Evolutionary conservation across 2,797 vertebrate species (phyloP), one percentile per base, ranked within the genome.

Genomic region (Danio albolineatus): DNA sequence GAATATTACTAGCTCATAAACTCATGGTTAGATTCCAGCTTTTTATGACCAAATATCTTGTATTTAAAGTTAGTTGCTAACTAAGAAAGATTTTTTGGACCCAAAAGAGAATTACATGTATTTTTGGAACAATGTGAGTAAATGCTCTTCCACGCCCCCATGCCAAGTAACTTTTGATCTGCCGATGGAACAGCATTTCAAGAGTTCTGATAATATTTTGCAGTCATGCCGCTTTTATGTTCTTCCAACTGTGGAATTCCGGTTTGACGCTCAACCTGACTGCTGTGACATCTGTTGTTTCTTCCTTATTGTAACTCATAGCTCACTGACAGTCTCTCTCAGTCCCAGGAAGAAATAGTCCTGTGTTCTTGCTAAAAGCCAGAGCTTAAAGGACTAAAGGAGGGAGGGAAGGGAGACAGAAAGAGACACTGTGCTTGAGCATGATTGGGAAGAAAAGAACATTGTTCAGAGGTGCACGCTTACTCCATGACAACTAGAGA

Each of bases 401-500:
- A 70, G 72, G 54, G 19, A 76, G 49, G 46, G 14, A 71, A 65
- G 28, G 5, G 19, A 72, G 64, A 71, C 19, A 69, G 60, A 74
- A 48, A 67, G 74, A 57, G 74, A 46, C 56, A 49, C 59, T 81
- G 71, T 78, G 71, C 43, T 72, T 62, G 12, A 73, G 60, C 54
- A 72, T 73, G 67, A 64, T 41, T 53, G 19, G 38, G 41, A 82
- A 77, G 67, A 73, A 84, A 82, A 76, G 78, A 21, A 73, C 82
- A 84, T 86, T 84, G 73, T 84, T 78, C 73, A 38, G 67, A 64
- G 54, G 67, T 77, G 77, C 71, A 53, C 65, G 65, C 64, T 82
- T 82, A 73, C 82, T 86, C 82, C 87, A 86, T 87, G 84, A 87
- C 86, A 87, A 86, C 87, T 66, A 21, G 76, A 53, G 72, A 59